Conservation (phyloP, 2,888 invertebrate species). For the Pammene fasciana region DNA sequence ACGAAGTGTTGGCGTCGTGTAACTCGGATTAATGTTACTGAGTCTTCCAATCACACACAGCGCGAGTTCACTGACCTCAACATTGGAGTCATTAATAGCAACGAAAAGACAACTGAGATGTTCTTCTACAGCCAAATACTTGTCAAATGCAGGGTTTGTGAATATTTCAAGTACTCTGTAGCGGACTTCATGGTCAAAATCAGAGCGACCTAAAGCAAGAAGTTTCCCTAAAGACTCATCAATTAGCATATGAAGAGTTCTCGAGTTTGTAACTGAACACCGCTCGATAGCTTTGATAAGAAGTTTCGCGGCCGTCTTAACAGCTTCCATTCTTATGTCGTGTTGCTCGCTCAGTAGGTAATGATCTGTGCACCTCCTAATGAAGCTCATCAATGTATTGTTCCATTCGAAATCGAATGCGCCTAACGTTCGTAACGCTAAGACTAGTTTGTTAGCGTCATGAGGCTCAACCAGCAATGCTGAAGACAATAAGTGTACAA, state of each 20-base stretch:
- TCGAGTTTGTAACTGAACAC: constrained; percentile 86
- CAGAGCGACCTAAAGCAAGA: constrained; percentile 96
- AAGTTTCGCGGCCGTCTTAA: constrained; percentile 95
- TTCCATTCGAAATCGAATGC: constrained; percentile 96
- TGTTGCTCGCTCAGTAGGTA: constrained; percentile 95
- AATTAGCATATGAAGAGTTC: constrained; percentile 94
- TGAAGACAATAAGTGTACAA: constrained; percentile 69
- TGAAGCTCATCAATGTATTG: constrained; percentile 93
- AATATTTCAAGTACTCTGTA: constrained; percentile 95
- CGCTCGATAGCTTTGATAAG: constrained; percentile 91
- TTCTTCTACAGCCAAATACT: constrained; percentile 97
- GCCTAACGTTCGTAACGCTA: constrained; percentile 96
- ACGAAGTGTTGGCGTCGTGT: constrained; percentile 97
- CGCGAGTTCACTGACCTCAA: constrained; percentile 96
- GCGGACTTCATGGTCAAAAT: constrained; percentile 96
- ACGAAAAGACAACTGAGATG: constrained; percentile 96
- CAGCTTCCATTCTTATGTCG: constrained; percentile 95
- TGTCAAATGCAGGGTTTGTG: constrained; percentile 94
- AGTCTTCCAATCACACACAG: constrained; percentile 95
- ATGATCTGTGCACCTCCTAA: constrained; percentile 95
- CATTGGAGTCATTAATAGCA: constrained; percentile 97
- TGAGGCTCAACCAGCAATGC: constrained; percentile 81
- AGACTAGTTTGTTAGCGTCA: constrained; percentile 93
- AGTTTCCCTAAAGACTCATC: constrained; percentile 95
- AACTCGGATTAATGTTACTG: constrained; percentile 97